phyloP scores from a whole-genome alignment of 2,113 vertebrate species.

The Columba janthina region DNA sequence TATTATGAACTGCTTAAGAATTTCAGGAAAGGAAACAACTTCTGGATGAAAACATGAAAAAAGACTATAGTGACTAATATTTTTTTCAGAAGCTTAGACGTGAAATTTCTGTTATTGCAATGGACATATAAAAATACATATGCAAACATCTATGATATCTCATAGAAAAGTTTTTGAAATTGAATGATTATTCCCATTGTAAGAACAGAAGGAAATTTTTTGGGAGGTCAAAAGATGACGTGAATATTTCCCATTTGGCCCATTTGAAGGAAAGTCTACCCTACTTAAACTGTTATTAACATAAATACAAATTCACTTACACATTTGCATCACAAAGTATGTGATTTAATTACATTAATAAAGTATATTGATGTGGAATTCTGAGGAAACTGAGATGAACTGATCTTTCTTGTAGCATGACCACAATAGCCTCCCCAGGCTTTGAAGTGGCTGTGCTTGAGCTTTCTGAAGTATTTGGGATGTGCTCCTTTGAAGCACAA shows the following conservation, averaged over 20 bases:
- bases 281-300: background rate
- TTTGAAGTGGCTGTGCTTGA: background rate
- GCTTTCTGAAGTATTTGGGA: background rate
- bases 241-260: background rate
- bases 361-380: background rate
- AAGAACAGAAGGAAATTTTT: background rate
- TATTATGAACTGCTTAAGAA: background rate
- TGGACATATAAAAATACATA: background rate
- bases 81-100: background rate
- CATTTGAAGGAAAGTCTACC: background rate
- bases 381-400: background rate
- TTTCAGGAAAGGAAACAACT: background rate
- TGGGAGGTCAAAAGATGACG: background rate
- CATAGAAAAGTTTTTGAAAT: background rate
- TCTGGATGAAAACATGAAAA: background rate
- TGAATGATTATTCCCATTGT: background rate
- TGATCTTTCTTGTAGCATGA: background rate
- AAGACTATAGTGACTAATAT: background rate
- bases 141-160: background rate
- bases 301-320: background rate
- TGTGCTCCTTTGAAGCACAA: background rate
- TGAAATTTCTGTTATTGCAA: background rate
- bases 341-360: background rate
- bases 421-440: background rate
- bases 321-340: background rate